Percentiles rank a stretch among this genome's conserved stretches.
Evolutionary conservation across 2,113 vertebrate genomes (phyloP).

Genomic region (Microtus ochrogaster): DNA sequence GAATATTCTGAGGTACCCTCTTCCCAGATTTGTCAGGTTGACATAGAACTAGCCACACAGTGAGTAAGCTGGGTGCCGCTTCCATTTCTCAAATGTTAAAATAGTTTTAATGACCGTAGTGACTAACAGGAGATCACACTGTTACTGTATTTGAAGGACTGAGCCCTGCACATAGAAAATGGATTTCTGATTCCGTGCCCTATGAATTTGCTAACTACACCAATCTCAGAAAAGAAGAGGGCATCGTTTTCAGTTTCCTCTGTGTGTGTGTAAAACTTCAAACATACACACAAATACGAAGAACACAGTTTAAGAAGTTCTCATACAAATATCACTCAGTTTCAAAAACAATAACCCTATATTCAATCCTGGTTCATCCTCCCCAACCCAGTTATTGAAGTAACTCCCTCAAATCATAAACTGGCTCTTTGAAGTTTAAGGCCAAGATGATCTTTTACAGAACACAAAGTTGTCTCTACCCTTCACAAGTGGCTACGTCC

Average conservation of each 20-base stretch:
- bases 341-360: slow-evolving; percentile 11
- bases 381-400: background rate
- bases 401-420: background rate
- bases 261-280: slow-evolving; percentile 29
- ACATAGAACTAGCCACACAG: background rate
- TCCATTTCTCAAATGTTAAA: slow-evolving; percentile 25
- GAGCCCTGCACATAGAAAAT: background rate
- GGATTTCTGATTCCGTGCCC: background rate
- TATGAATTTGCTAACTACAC: background rate
- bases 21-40: background rate
- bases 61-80: background rate
- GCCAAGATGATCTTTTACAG: slow-evolving; percentile 31
- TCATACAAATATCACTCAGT: background rate
- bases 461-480: slow-evolving; percentile 13
- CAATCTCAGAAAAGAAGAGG: background rate
- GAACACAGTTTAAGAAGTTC: background rate
- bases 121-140: background rate
- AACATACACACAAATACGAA: slow-evolving; percentile 19
- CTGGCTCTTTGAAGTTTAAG: slow-evolving; percentile 14
- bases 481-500: slow-evolving; percentile 29
- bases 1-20: background rate
- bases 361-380: background rate
- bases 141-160: background rate
- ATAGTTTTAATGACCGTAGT: slow-evolving; percentile 8
- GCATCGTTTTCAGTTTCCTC: background rate